phyloP scores from a whole-genome alignment of 2,888 invertebrate genomes.

The Microdon myrmicae region DNA sequence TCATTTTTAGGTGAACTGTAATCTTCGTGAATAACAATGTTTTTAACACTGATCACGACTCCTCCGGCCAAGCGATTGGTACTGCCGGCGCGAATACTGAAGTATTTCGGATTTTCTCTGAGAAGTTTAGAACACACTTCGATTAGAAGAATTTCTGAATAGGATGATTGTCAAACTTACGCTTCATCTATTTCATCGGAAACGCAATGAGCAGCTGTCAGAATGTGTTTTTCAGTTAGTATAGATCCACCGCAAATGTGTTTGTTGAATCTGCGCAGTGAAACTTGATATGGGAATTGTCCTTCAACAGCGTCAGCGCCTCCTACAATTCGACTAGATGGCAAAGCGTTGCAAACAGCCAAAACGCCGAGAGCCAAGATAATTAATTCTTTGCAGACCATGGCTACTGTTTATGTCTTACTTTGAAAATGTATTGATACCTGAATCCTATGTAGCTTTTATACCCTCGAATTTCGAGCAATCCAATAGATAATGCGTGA shows the following conservation, averaged over 20 bases:
- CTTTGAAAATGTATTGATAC: too few species aligned
- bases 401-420: too few species aligned
- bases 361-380: too few species aligned
- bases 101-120: too few species aligned
- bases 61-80: constrained; percentile 53
- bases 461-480: too few species aligned
- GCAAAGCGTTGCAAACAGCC: too few species aligned
- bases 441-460: too few species aligned
- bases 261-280: constrained; percentile 55
- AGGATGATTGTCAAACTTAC: constrained; percentile 17
- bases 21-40: constrained; percentile 54
- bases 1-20: constrained; percentile 57
- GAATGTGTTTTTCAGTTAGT: constrained; percentile 55
- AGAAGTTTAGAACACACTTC: too few species aligned
- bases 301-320: constrained; percentile 61
- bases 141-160: too few species aligned
- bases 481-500: too few species aligned
- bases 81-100: constrained; percentile 59
- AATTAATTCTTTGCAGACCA: too few species aligned
- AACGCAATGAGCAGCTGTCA: constrained; percentile 64
- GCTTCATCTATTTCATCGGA: constrained; percentile 45
- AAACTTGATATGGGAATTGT: constrained; percentile 65
- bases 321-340: constrained; percentile 60
- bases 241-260: constrained; percentile 63
- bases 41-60: constrained; percentile 53